Base-by-base conservation (phyloP, 2,797 vertebrate genomes). In the Pseudopleuronectes americanus region DNA sequence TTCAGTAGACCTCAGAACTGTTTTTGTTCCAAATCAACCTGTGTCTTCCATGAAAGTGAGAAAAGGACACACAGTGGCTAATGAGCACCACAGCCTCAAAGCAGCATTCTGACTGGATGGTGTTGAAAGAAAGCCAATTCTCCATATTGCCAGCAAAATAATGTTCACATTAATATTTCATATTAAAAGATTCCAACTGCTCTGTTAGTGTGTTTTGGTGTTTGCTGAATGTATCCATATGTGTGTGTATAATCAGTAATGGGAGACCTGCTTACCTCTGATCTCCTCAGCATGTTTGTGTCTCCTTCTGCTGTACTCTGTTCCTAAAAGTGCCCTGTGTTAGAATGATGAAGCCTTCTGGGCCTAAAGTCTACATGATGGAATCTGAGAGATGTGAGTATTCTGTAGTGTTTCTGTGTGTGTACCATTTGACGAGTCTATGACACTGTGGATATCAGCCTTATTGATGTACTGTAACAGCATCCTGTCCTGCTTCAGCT, bases 201-300 rank as follows among this genome's bases (percentile, higher is more conserved):
- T 53, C 41, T 12, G 31, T 72, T 49, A 5, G 23, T 85, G 45
- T 87, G 70, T 55, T 16, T 22, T 61, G 48, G 23, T 81, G 61
- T 80, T 79, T 56, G 49, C 72, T 58, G 80, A 87, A 80, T 86
- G 83, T 88, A 82, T 64, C 41, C 3, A 68, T 80, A 38, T 31
- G 23, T 76, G 10, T 75, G 21, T 72, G 4, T n/a, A 17, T 55
- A 36, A 4, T 70, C 54, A 58, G 41, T 58, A 43, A 24, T 1
- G 49, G 57, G 61, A 64, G 23, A 26, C 24, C 17, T 17, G 24
- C 61, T 62, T 24, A 48, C 1, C 17, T 60, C 58, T 65, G 33
- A 41, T 36, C 9, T 28, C 57, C 4, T 76, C 28, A 70, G 83
- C 89, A 89, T 89, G 87, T 84, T 60, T 69, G 53, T 74, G 73